Conservation (phyloP, 2,888 invertebrate genomes). For the Lasiommata megera region DNA sequence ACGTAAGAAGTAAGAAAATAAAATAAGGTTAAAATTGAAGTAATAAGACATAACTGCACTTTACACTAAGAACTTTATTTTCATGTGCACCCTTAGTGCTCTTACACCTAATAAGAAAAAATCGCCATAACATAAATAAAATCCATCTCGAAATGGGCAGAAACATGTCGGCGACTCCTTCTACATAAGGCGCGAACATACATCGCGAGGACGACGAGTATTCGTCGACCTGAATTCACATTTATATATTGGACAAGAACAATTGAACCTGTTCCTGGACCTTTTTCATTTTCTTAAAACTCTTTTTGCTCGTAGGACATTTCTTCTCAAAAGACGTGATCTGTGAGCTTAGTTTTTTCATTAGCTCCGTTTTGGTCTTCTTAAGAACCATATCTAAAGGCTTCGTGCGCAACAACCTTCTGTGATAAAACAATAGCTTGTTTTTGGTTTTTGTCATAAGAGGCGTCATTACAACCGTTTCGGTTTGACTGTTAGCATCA, state of each 20-base stretch:
- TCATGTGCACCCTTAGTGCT: constrained; percentile 69
- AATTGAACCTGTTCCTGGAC: constrained; percentile 52
- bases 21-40: too few species aligned
- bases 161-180: constrained; percentile 26
- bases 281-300: constrained; percentile 54
- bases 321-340: constrained; percentile 45
- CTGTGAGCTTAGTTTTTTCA: constrained; percentile 46
- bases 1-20: too few species aligned
- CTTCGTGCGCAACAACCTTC: constrained; percentile 42
- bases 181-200: constrained; percentile 20
- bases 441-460: constrained; percentile 33
- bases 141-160: constrained; percentile 40
- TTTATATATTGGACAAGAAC: constrained; percentile 62
- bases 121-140: constrained; percentile 50
- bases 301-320: constrained; percentile 46
- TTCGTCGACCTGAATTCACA: constrained; percentile 10
- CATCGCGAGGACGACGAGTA: constrained; percentile 12
- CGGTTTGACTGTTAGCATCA: constrained; percentile 12
- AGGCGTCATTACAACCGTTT: constrained; percentile 8
- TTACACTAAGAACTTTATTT: constrained; percentile 74
- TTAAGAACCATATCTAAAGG: constrained; percentile 43
- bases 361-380: constrained; percentile 45
- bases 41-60: constrained; percentile 40
- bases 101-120: constrained; percentile 60
- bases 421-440: constrained; percentile 47